These are phyloP conservation scores for Indicator maculatus DNA, from an alignment of 2,113 vertebrate species.

Conservation along the genomic window DNA sequence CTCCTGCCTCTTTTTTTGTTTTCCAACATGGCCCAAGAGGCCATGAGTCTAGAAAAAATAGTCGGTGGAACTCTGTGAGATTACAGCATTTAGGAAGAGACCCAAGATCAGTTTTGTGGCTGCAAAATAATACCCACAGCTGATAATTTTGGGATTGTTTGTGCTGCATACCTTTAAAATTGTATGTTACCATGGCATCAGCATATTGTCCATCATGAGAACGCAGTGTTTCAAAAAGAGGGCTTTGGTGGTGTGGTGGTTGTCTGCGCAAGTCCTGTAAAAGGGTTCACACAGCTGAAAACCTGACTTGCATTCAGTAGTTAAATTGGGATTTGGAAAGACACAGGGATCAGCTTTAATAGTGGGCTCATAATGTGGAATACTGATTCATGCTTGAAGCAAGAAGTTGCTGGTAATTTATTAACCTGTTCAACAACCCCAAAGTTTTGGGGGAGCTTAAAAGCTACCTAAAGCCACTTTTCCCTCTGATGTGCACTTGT, in stretches of 20 bases:
- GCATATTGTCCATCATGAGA: not conserved
- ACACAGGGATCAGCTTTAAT: not conserved
- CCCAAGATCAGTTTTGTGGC: not conserved
- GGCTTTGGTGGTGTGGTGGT: not conserved
- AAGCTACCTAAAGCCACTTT: not conserved
- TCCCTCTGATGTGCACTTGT: not conserved
- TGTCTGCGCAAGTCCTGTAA: not conserved
- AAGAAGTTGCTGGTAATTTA: not conserved
- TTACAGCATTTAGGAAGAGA: not conserved
- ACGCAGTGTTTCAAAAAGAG: not conserved
- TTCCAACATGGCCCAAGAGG: not conserved
- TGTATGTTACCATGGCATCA: not conserved
- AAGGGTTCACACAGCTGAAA: not conserved
- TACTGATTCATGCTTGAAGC: not conserved
- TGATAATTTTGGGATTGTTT: not conserved
- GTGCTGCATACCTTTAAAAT: not conserved
- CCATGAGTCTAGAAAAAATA: accelerated
- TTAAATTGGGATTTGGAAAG: not conserved
- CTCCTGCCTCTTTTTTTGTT: not conserved
- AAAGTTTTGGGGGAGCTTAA: not conserved
- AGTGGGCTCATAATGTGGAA: not conserved
- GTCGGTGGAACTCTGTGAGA: not conserved
- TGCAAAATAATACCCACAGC: not conserved
- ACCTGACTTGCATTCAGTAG: not conserved
- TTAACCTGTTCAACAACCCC: not conserved